Conservation (phyloP, 2,113 vertebrate genomes). For the Perca fluviatilis region DNA sequence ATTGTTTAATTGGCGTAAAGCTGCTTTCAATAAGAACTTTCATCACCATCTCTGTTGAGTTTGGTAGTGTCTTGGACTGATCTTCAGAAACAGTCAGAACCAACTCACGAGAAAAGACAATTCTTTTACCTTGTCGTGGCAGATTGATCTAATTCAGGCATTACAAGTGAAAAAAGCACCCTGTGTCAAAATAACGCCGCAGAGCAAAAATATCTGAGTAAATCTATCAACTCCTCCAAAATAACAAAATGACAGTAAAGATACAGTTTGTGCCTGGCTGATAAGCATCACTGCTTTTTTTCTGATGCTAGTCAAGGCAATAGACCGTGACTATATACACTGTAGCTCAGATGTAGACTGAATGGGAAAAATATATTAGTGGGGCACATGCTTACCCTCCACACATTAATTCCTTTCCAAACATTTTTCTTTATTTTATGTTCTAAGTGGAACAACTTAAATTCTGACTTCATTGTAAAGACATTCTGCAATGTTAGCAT, state of each 20-base stretch:
- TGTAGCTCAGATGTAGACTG: background rate
- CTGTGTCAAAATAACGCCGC: conserved; percentile 64
- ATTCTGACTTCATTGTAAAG: background rate
- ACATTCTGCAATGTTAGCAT: background rate
- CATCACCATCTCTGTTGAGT: conserved; percentile 58
- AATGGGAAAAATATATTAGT: background rate
- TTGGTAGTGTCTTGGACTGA: conserved; percentile 65
- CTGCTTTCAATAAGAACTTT: conserved; percentile 77
- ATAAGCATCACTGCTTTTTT: conserved; percentile 23
- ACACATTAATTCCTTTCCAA: background rate
- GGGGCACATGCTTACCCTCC: background rate
- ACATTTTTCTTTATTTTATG: background rate
- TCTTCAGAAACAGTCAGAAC: conserved; percentile 65
- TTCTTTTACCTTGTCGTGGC: conserved; percentile 58
- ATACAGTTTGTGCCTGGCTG: conserved; percentile 31
- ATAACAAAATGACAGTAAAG: conserved; percentile 54
- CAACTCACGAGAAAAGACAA: conserved; percentile 57
- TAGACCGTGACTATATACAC: background rate
- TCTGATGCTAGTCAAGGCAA: conserved; percentile 33
- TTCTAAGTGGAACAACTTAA: background rate
- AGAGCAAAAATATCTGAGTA: conserved; percentile 48
- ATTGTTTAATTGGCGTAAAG: conserved; percentile 56
- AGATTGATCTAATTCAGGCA: conserved; percentile 69
- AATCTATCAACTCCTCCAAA: conserved; percentile 50
- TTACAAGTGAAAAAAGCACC: conserved; percentile 63